Conservation (phyloP, 2,113 vertebrate genomes). For the Tragelaphus scriptus region DNA sequence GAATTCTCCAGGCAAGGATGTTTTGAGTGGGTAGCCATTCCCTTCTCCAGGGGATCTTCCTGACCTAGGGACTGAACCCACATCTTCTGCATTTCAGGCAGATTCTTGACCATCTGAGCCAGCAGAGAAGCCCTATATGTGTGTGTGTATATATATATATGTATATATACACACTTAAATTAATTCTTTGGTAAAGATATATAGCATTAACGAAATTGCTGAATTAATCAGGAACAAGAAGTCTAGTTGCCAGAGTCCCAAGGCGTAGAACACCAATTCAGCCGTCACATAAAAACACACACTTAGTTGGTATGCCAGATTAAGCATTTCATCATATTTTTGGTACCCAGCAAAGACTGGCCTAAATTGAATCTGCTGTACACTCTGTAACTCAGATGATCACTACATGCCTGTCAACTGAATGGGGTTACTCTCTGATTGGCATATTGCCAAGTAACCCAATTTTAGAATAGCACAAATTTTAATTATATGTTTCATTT, state of each 20-base stretch:
- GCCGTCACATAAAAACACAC: background rate
- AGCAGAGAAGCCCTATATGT: background rate
- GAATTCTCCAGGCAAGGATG: background rate
- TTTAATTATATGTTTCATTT: conserved; percentile 72
- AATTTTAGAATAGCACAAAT: conserved; percentile 69
- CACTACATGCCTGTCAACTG: background rate
- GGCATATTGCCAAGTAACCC: conserved; percentile 66
- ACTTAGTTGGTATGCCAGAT: background rate
- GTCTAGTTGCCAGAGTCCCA: background rate
- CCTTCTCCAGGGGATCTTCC: background rate
- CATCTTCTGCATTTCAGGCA: rapidly evolving
- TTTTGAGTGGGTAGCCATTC: background rate
- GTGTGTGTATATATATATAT: background rate
- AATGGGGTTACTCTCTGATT: conserved; percentile 42
- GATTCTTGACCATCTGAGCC: background rate
- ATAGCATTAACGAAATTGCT: background rate
- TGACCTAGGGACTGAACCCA: background rate
- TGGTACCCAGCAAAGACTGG: background rate
- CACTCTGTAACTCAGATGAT: conserved; percentile 6
- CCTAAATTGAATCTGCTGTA: background rate
- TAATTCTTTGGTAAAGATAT: conserved; percentile 18
- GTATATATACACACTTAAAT: background rate
- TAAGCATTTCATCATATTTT: background rate
- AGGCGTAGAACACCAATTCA: background rate
- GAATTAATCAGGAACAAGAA: conserved; percentile 14